Evolutionary conservation across 1,140 invertebrate species (phyloP).

Genomic region (Chelonus insularis): DNA sequence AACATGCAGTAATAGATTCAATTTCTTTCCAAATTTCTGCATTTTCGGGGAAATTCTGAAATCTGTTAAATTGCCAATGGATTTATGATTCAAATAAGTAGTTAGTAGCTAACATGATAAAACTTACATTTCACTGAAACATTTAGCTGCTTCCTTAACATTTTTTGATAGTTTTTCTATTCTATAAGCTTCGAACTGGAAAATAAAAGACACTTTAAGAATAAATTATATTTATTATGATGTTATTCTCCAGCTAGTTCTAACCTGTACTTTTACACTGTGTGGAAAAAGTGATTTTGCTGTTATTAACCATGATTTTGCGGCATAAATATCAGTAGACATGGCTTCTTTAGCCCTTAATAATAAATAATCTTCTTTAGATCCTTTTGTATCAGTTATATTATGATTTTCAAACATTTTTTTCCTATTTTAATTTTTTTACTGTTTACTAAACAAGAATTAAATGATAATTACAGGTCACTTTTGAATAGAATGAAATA

Average conservation of each 20-base stretch:
- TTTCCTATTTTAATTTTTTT: background rate
- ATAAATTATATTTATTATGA: no score
- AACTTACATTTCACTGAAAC: conserved; percentile 71
- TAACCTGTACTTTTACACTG: conserved; percentile 81
- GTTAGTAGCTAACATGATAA: no score
- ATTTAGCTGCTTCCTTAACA: conserved; percentile 80
- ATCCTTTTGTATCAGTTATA: conserved; percentile 46
- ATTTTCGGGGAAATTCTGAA: conserved; percentile 66
- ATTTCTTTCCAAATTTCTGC: conserved; percentile 77
- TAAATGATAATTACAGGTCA: no score
- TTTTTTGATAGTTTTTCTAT: conserved; percentile 79
- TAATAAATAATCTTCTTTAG: conserved; percentile 80
- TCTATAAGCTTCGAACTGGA: conserved; percentile 77
- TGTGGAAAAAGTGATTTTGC: conserved; percentile 84
- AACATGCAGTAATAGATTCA: conserved; percentile 73
- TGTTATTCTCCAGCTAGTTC: no score
- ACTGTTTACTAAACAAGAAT: background rate
- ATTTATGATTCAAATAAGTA: no score
- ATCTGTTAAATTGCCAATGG: conserved; percentile 58
- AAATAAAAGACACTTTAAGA: no score
- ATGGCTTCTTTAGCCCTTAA: conserved; percentile 72
- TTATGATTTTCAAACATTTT: conserved; percentile 51
- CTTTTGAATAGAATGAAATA: no score
- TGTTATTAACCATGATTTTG: conserved; percentile 90
- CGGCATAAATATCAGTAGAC: conserved; percentile 71